These are phyloP conservation scores for Magallana nippona DNA, from an alignment of 2,888 invertebrate genomes.

Conservation along the genomic window DNA sequence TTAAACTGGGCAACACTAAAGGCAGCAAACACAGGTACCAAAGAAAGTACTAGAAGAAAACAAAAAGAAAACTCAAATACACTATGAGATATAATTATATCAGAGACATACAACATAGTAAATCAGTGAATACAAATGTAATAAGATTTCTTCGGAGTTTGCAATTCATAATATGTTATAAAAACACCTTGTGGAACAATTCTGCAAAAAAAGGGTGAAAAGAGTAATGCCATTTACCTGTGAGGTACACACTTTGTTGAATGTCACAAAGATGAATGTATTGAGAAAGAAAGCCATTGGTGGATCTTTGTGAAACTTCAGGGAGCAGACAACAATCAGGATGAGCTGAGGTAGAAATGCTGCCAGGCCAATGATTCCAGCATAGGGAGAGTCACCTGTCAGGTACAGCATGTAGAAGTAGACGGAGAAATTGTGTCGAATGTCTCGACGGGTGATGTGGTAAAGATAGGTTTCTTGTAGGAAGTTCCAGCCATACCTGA, in stretches of 20 bases:
- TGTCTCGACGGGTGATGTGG: constrained; percentile 92
- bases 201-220: background rate
- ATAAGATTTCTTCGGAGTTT: no score
- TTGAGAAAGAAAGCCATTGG: constrained; percentile 91
- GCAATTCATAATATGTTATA: no score
- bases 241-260: constrained; percentile 97
- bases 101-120: no score
- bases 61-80: background rate
- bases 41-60: constrained; percentile 82
- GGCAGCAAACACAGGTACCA: constrained; percentile 97
- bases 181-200: no score
- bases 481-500: constrained; percentile 91
- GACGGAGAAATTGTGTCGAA: constrained; percentile 96
- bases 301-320: constrained; percentile 82
- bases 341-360: constrained; percentile 85
- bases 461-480: constrained; percentile 95
- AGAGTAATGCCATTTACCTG: constrained; percentile 82
- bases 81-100: background rate
- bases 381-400: constrained; percentile 56
- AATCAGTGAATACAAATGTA: no score
- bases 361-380: constrained; percentile 83
- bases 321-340: constrained; percentile 66
- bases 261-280: constrained; percentile 93
- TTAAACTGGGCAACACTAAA: constrained; percentile 72
- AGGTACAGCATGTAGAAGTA: constrained; percentile 96